Evolutionary conservation across 2,888 invertebrate species (phyloP), one percentile per base, ranked within the genome.

Genomic region (Tubiluchus corallicola): DNA sequence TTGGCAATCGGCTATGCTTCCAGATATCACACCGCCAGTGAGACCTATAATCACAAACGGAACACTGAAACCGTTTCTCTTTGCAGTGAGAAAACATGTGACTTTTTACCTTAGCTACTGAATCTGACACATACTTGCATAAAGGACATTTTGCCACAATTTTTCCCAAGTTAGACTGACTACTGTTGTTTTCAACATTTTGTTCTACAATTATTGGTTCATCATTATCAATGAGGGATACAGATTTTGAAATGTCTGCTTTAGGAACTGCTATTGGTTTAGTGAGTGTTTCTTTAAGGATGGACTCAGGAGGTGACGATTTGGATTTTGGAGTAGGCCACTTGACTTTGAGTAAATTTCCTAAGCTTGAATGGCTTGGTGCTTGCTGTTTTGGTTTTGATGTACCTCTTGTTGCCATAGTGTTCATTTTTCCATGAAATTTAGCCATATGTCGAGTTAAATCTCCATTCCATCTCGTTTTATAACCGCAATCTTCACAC

Each of bases 401-500:
- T 9, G 29, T n/a, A n/a, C n/a, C 29, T 9, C 29, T 9, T 9
- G 9, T n/a, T 9, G n/a, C 29, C 9, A 9, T 29, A n/a, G 9
- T 9, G 29, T 29, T 29, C 29, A 29, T n/a, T n/a, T 29, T 29
- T 9, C 29, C 29, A n/a, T 29, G 29, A n/a, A 29, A 29, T n/a
- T 29, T 29, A n/a, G 29, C 29, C 29, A 29, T 29, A n/a, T 29
- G 29, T n/a, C 29, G 29, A 9, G 29, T 29, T 9, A 29, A n/a
- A n/a, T 29, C 29, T 9, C 29, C 29, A n/a, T 29, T 29, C 29
- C 29, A 29, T 9, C 29, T 9, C 29, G 29, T 29, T n/a, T 29
- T 29, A n/a, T 29, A 29, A n/a, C 29, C n/a, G 29, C 29, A 29
- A n/a, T 29, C 29, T n/a, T 29, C 29, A n/a, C 29, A 29, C 29